These are phyloP conservation scores for Microcebus murinus DNA, from an alignment of 2,113 vertebrate genomes.

Conservation along the genomic window DNA sequence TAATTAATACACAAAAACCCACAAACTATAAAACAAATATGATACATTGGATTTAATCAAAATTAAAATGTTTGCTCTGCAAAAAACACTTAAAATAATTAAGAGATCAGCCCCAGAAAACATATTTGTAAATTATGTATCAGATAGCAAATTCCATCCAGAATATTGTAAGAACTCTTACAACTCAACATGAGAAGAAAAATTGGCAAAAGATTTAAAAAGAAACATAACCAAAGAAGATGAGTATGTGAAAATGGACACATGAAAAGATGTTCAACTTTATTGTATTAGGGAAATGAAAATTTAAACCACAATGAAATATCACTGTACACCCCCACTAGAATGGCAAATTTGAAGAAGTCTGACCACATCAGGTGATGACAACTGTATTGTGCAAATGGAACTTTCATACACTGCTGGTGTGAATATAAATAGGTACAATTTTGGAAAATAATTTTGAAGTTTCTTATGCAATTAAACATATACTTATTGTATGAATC, in stretches of 20 bases:
- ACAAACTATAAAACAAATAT: neutral
- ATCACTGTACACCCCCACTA: too few species aligned
- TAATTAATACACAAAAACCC: neutral
- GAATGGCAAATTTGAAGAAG: neutral
- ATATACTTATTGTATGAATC: neutral
- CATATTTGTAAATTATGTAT: neutral
- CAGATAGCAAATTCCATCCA: neutral
- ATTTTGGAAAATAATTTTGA: neutral
- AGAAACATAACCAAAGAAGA: neutral
- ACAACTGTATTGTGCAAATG: neutral
- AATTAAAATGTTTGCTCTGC: neutral
- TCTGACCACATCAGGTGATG: neutral
- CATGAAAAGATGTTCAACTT: neutral
- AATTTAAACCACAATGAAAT: neutral
- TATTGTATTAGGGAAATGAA: neutral
- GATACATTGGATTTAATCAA: neutral
- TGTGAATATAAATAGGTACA: neutral
- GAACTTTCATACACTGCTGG: neutral
- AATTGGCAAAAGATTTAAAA: neutral
- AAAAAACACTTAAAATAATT: neutral
- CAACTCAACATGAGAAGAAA: neutral
- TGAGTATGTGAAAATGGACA: neutral
- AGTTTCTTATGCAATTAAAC: neutral
- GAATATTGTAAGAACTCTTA: neutral
- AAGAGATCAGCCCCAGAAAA: neutral